Evolutionary conservation across 2,113 vertebrate species (phyloP).

Genomic region (Sylvicapra grimmia): DNA sequence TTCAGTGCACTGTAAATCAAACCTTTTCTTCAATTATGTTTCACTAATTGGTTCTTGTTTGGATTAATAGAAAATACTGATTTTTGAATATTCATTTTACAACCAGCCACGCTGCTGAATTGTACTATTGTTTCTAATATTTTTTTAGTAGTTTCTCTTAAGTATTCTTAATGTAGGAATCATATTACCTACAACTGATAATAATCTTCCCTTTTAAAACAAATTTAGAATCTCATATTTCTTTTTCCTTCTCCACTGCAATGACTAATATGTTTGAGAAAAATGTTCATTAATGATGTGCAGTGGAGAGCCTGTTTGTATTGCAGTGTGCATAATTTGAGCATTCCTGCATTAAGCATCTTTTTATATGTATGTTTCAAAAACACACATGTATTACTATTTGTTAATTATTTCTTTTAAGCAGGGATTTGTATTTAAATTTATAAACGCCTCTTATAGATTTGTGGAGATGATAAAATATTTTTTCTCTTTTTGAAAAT

Average conservation of each 20-base stretch:
- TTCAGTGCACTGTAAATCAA: not conserved
- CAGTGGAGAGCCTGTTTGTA: not conserved
- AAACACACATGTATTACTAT: not conserved
- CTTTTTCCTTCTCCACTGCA: not conserved
- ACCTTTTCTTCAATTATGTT: not conserved
- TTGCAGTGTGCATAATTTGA: not conserved
- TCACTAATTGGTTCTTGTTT: not conserved
- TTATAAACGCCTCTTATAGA: slow-evolving; percentile 1
- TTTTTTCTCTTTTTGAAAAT: not conserved
- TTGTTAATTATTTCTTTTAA: slow-evolving; percentile 36
- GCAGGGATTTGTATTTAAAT: slow-evolving; percentile 38
- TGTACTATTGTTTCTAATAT: not conserved
- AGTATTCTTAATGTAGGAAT: not conserved
- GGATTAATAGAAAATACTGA: not conserved
- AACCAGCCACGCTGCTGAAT: not conserved
- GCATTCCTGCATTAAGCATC: not conserved
- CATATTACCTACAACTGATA: not conserved
- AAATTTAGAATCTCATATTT: not conserved
- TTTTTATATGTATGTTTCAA: not conserved
- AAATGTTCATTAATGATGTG: not conserved
- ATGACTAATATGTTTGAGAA: not conserved
- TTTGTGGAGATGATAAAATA: slow-evolving; percentile 12
- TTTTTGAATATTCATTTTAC: not conserved
- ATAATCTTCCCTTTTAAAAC: not conserved
- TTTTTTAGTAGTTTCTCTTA: not conserved